Base-by-base conservation (phyloP, 1,140 invertebrate species). In the Cyclargus thomasi region DNA sequence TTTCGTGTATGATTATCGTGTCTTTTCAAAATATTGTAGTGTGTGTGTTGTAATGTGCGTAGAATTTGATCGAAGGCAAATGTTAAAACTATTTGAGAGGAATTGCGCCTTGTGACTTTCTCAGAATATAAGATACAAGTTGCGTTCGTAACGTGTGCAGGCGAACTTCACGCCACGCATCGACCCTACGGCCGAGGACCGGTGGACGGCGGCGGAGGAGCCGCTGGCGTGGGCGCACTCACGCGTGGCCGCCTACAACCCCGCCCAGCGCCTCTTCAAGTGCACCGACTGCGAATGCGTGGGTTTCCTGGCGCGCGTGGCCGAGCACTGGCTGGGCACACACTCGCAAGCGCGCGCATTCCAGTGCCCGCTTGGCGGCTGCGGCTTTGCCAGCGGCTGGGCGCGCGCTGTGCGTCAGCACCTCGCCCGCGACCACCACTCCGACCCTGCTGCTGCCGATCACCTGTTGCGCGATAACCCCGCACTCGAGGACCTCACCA, bases 271-370 rank as follows among this genome's bases (percentile, higher is more conserved):
- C 66, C 90, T 95, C 53, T 95, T 95, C 88, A 93, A 94, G 74
- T 95, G 95, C 85, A 92, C 93, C 6, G 94, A 95, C 74, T 95
- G 96, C 78, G 95, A 96, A 74, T 94, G 95, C 79, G 94, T 96
- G 59, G 94, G 94, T 3, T 95, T 96, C 71, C 91, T 96, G 22
- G 94, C 95, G 14, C 91, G 96, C 67, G 93, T 96, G 3, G 95
- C 95, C 0, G 96, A 97, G 78, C 96, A 97, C 81, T 97, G 96
- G 92, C 91, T 96, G 29, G 95, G 95, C 36, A 93, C 95, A 7
- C 96, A 97, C 83, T 95, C 94, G 16, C 94, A 94, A 85, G 88
- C 95, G 29, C 91, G 94, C 68, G 94, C 94, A 53, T 95, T 95
- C 91, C 91, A 94, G 83, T 94, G 95, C 89, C 92, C 94, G 66